phyloP scores from a whole-genome alignment of 92 coral and sea anemone species.

The Metridium senile region DNA sequence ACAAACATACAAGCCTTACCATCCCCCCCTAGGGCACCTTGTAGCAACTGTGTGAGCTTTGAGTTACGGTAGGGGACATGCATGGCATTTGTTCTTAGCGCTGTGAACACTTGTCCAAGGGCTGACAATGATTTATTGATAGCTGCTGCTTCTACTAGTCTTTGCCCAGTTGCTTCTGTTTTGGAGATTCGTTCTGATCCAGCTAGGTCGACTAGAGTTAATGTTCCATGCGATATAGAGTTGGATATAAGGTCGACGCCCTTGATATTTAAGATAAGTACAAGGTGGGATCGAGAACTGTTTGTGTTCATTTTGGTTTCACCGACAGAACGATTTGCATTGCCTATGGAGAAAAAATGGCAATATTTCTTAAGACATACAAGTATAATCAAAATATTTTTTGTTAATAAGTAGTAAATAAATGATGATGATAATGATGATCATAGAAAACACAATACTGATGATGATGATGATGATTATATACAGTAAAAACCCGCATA shows the following conservation, averaged over 20 bases:
- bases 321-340: slow-evolving; percentile 83
- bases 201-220: slow-evolving; percentile 87
- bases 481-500: no score
- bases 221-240: slow-evolving; percentile 77
- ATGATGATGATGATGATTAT: no score
- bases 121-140: slow-evolving; percentile 89
- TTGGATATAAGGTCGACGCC: slow-evolving; percentile 79
- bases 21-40: slow-evolving; percentile 86
- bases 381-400: background rate
- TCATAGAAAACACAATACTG: no score
- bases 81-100: slow-evolving; percentile 83
- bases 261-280: slow-evolving; percentile 62
- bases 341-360: slow-evolving; percentile 44
- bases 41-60: slow-evolving; percentile 83
- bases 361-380: background rate
- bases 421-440: no score
- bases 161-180: slow-evolving; percentile 89
- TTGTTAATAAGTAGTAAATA: no score
- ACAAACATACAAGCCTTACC: slow-evolving; percentile 92
- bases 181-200: slow-evolving; percentile 91
- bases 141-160: slow-evolving; percentile 92
- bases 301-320: slow-evolving; percentile 88
- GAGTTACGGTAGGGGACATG: slow-evolving; percentile 92
- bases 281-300: slow-evolving; percentile 90
- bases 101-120: slow-evolving; percentile 85